phyloP scores from a whole-genome alignment of 2,797 vertebrate species.

The Halcyon badia region DNA sequence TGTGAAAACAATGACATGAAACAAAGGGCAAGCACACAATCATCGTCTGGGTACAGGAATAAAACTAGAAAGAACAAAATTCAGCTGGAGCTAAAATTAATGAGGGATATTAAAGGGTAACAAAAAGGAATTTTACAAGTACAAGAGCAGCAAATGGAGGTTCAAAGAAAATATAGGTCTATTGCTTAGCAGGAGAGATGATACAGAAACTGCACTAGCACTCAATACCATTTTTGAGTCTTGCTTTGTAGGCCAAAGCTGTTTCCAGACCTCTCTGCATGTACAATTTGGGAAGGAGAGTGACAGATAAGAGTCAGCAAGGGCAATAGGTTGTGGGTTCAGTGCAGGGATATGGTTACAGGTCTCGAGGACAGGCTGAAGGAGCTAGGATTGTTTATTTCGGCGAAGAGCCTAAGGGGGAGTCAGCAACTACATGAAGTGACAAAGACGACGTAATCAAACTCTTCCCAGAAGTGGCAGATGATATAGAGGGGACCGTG shows the following conservation, averaged over 20 bases:
- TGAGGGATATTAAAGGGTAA: neutral
- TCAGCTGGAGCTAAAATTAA: constrained; percentile 14
- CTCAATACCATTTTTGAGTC: neutral
- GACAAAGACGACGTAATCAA: neutral
- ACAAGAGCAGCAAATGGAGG: neutral
- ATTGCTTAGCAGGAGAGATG: neutral
- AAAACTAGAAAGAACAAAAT: constrained; percentile 33
- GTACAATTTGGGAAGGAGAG: neutral
- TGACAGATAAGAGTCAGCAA: neutral
- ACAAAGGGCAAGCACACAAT: neutral
- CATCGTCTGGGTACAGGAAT: neutral
- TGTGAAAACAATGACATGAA: constrained; percentile 6
- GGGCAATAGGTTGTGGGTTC: neutral
- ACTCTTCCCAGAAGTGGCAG: neutral
- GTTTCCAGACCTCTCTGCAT: neutral
- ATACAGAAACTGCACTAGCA: neutral
- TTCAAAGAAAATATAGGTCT: neutral
- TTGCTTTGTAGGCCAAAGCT: neutral
- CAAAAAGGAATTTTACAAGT: neutral
- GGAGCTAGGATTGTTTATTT: neutral
- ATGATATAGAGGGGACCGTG: neutral
- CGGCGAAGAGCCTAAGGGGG: neutral
- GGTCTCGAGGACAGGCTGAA: neutral
- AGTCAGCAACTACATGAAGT: neutral
- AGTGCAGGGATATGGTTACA: neutral